Conservation (phyloP, 37 sponge, comb jelly and placozoan species). For the Spongia lamella region DNA sequence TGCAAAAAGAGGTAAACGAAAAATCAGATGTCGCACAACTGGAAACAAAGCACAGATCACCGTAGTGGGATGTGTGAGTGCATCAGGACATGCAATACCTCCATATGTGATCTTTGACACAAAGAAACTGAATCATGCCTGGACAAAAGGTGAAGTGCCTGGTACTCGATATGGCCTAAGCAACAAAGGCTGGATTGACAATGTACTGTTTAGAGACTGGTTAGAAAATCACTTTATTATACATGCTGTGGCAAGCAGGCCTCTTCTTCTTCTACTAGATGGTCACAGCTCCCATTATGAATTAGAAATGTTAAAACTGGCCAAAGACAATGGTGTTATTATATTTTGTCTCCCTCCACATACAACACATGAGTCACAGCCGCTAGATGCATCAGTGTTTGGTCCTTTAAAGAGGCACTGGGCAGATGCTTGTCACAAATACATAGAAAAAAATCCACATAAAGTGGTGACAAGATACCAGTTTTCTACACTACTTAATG, state of each 20-base stretch:
- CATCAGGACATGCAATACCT: slow-evolving; percentile 30
- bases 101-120: slow-evolving; percentile 49
- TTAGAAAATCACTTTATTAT: slow-evolving; percentile 45
- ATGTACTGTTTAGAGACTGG: slow-evolving; percentile 40
- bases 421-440: slow-evolving; percentile 36
- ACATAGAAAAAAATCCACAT: slow-evolving; percentile 11
- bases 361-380: slow-evolving; percentile 66
- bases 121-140: not conserved
- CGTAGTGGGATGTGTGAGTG: slow-evolving; percentile 51
- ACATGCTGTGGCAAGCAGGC: no score
- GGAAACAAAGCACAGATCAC: slow-evolving; percentile 57
- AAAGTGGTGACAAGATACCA: slow-evolving; percentile 26
- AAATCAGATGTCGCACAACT: not conserved
- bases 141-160: slow-evolving; percentile 42
- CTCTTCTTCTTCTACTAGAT: slow-evolving; percentile 65
- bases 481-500: slow-evolving; percentile 39
- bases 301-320: slow-evolving; percentile 13
- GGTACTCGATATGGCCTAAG: no score
- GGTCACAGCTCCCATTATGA: slow-evolving; percentile 65
- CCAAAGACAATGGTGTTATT: slow-evolving; percentile 37
- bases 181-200: slow-evolving; percentile 55
- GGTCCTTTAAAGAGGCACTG: slow-evolving; percentile 43
- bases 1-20: not conserved
- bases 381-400: slow-evolving; percentile 57
- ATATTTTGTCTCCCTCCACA: slow-evolving; percentile 61